These are phyloP conservation scores for Artemisiospiza belli DNA, from an alignment of 2,113 vertebrate species.

Conservation along the genomic window DNA sequence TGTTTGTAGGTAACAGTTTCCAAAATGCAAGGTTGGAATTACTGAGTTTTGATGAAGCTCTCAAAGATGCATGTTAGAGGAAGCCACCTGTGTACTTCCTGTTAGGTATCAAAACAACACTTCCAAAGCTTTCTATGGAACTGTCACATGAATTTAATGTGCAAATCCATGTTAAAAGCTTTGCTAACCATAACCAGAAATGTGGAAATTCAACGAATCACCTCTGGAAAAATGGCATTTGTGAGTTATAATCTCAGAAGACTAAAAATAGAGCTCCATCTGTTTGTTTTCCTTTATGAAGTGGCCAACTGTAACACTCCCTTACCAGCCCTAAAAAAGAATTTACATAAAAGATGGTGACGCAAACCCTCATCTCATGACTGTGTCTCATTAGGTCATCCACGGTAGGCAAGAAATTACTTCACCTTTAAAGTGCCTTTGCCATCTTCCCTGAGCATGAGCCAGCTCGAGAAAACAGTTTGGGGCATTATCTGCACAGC, in stretches of 20 bases:
- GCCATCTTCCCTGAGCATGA: not conserved
- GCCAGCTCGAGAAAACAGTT: not conserved
- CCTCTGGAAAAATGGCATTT: conserved; percentile 1
- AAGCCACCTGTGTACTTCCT: not conserved
- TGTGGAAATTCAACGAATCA: not conserved
- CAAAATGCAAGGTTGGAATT: not conserved
- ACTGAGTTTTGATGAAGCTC: not conserved
- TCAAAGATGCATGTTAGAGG: not conserved
- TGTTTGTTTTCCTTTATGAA: not conserved
- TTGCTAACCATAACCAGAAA: not conserved
- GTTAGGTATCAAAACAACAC: not conserved
- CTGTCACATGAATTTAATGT: not conserved
- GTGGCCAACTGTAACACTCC: not conserved
- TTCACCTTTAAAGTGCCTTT: not conserved
- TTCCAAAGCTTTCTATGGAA: not conserved
- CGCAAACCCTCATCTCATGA: not conserved
- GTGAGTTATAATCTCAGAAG: not conserved
- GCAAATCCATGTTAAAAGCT: not conserved
- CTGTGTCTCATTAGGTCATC: not conserved
- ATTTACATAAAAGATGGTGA: conserved; percentile 25
- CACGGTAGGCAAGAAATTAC: not conserved
- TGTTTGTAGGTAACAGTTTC: not conserved
- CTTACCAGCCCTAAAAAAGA: conserved; percentile 4
- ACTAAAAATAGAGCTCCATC: conserved; percentile 16
- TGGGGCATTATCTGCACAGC: not conserved